Percentiles rank a stretch among this genome's conserved stretches.
phyloP scores from a whole-genome alignment of 2,888 invertebrate genomes.

The Eupithecia abbreviata region DNA sequence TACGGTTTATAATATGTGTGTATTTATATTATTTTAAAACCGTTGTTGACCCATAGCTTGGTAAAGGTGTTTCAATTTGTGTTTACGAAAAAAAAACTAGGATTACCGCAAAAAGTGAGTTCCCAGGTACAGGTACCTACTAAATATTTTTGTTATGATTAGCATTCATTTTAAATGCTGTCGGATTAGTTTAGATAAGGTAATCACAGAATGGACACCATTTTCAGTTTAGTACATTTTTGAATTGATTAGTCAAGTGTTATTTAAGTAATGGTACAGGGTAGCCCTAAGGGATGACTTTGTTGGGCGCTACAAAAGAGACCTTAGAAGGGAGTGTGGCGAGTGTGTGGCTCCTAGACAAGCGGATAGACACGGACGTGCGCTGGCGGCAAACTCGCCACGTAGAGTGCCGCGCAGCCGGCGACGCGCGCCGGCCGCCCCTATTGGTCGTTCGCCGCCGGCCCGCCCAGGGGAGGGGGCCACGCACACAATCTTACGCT shows the following conservation, averaged over 20 bases:
- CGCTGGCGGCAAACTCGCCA: conserved; percentile 54
- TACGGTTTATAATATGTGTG: too few relatives aligned
- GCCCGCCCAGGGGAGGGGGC: conserved; percentile 81
- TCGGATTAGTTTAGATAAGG: not conserved
- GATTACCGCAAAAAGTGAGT: not conserved
- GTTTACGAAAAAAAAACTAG: not conserved
- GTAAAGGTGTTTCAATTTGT: not conserved
- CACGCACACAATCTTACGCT: conserved; percentile 76
- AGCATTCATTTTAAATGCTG: not conserved
- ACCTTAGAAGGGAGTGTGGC: conserved; percentile 15
- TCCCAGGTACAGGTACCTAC: too few relatives aligned
- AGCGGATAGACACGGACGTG: conserved; percentile 51
- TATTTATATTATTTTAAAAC: too few relatives aligned
- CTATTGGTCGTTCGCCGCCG: conserved; percentile 79
- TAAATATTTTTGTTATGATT: not conserved
- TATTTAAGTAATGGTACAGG: not conserved
- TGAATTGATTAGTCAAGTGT: not conserved
- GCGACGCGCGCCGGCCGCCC: conserved; percentile 83
- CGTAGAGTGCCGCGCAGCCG: conserved; percentile 72
- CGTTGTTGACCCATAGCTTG: too few relatives aligned
- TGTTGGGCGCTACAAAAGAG: conserved; percentile 46
- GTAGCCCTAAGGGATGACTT: not conserved
- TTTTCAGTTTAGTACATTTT: not conserved
- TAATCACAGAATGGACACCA: not conserved
- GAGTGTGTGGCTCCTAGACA: not conserved